Evolutionary conservation across 2,888 invertebrate species (phyloP).

Genomic region (Stramonita haemastoma): DNA sequence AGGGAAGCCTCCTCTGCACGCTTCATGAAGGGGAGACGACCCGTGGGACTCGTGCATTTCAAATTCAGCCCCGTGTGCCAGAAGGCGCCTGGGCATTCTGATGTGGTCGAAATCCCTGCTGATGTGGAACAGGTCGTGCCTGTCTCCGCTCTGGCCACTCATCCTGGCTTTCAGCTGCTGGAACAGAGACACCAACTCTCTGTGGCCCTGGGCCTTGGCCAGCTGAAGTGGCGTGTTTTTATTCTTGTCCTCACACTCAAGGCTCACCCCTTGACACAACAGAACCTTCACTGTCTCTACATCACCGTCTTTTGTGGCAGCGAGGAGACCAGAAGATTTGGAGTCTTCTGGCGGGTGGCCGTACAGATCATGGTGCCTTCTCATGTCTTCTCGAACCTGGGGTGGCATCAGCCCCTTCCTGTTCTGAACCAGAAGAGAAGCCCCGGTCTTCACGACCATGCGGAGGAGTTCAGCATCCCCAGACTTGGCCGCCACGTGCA

Average conservation of each 20-base stretch:
- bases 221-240: constrained; percentile 13
- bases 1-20: constrained; percentile 51
- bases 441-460: constrained; percentile 8
- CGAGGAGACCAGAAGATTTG: neutral
- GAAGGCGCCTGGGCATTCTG: constrained; percentile 55
- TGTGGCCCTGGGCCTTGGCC: constrained; percentile 11
- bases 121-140: constrained; percentile 58
- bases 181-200: constrained; percentile 56
- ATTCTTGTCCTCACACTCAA: neutral
- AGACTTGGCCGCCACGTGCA: neutral
- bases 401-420: constrained; percentile 21
- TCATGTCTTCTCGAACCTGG: neutral
- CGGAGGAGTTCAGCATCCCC: neutral
- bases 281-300: constrained; percentile 1
- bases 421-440: neutral
- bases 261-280: neutral
- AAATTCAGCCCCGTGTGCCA: constrained; percentile 61
- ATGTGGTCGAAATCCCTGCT: constrained; percentile 61
- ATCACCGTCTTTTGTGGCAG: neutral
- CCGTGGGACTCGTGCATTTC: constrained; percentile 58
- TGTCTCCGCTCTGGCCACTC: constrained; percentile 62
- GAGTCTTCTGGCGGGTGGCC: neutral
- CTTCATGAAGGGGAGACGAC: constrained; percentile 62
- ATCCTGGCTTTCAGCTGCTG: constrained; percentile 60
- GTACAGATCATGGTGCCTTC: neutral